Evolutionary conservation across 2,888 invertebrate genomes (phyloP).

Genomic region (Fragum whitleyi): DNA sequence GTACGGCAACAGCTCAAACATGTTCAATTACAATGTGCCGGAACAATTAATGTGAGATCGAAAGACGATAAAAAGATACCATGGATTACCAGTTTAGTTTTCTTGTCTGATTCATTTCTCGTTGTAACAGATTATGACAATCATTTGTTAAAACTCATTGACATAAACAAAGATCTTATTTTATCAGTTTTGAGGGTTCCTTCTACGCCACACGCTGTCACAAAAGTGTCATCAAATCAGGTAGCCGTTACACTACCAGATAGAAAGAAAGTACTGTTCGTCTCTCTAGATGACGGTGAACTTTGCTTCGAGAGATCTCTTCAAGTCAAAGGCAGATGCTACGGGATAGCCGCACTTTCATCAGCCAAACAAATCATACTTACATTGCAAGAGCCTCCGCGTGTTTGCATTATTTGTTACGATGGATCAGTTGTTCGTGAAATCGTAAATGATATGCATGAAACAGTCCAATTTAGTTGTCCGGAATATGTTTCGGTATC

Average conservation of each 20-base stretch:
- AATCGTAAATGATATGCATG: background rate
- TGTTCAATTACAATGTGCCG: background rate
- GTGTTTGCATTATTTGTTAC: background rate
- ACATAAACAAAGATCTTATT: background rate
- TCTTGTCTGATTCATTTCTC: conserved; percentile 2
- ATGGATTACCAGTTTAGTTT: background rate
- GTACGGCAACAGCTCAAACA: background rate
- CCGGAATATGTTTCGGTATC: conserved; percentile 17
- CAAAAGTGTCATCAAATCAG: background rate
- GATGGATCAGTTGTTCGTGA: conserved; percentile 2
- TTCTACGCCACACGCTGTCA: conserved; percentile 2
- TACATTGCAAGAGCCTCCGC: conserved; percentile 2
- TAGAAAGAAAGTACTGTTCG: background rate
- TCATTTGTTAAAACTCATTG: conserved; percentile 11
- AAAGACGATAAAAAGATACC: conserved; percentile 14
- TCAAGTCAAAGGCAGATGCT: background rate
- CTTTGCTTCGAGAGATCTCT: conserved; percentile 6
- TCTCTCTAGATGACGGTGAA: background rate
- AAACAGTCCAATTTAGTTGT: background rate
- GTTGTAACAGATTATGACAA: background rate
- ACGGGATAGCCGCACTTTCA: conserved; percentile 3
- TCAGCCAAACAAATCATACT: background rate
- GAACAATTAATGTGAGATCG: background rate
- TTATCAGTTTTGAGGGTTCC: background rate
- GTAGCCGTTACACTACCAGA: conserved; percentile 3